Conservation (phyloP, 2,113 vertebrate species). For the Heterocephalus glaber region DNA sequence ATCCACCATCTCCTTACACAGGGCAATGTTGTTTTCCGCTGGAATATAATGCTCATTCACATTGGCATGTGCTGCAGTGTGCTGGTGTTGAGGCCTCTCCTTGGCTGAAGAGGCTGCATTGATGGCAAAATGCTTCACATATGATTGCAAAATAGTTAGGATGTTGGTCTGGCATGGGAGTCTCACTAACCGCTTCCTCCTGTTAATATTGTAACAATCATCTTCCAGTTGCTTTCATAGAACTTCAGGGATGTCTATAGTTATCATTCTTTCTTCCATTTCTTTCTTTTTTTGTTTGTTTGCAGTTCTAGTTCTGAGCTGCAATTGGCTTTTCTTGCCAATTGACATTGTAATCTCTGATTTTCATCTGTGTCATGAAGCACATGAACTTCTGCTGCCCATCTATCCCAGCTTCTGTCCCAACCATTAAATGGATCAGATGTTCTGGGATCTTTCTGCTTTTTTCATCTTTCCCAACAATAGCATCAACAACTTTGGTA, state of each 20-base stretch:
- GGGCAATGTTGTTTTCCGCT: constrained; percentile 94
- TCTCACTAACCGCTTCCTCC: constrained; percentile 97
- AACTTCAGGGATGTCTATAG: constrained; percentile 95
- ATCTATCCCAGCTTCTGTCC: constrained; percentile 99
- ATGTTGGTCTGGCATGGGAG: constrained; percentile 97
- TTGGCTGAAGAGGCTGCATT: constrained; percentile 97
- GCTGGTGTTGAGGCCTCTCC: constrained; percentile 94
- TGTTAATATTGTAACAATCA: constrained; percentile 98
- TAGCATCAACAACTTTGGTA: constrained; percentile 93
- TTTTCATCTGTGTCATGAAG: constrained; percentile 97
- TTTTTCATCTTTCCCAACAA: constrained; percentile 95
- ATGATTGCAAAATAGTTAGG: constrained; percentile 97
- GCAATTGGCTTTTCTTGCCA: constrained; percentile 95
- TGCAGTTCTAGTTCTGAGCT: constrained; percentile 92
- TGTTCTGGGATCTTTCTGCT: constrained; percentile 97
- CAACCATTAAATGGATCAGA: constrained; percentile 99
- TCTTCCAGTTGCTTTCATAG: constrained; percentile 98
- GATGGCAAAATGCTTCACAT: constrained; percentile 98
- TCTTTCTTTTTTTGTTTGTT: constrained; percentile 89
- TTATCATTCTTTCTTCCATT: constrained; percentile 94
- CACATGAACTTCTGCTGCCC: constrained; percentile 99
- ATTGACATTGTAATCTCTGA: constrained; percentile 96
- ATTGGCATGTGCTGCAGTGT: constrained; percentile 88
- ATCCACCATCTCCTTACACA: constrained; percentile 99
- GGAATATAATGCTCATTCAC: constrained; percentile 91